These are phyloP conservation scores for Poecilia gillii DNA, from an alignment of 2,797 vertebrate species.

Conservation along the genomic window DNA sequence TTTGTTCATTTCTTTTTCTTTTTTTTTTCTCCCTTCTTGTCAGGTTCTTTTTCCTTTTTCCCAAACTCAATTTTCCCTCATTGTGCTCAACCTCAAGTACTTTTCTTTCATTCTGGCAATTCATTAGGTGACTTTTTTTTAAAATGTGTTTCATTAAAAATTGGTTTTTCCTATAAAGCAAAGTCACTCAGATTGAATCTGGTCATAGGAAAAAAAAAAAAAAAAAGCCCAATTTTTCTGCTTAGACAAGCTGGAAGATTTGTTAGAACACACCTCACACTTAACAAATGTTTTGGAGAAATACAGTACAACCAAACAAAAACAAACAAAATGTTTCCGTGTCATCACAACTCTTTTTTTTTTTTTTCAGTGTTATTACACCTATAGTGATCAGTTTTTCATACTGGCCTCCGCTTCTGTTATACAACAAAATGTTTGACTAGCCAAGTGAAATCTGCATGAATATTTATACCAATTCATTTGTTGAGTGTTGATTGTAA, in stretches of 20 bases:
- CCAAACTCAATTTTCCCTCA: constrained; percentile 63
- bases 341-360: constrained; percentile 65
- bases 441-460: constrained; percentile 82
- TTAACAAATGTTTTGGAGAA: constrained; percentile 40
- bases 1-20: constrained; percentile 63
- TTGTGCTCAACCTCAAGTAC: constrained; percentile 32
- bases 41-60: constrained; percentile 42
- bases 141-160: constrained; percentile 73
- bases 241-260: constrained; percentile 54
- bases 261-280: constrained; percentile 58
- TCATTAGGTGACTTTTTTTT: constrained; percentile 63
- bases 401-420: constrained; percentile 77
- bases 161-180: constrained; percentile 51
- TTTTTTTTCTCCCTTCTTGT: constrained; percentile 24
- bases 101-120: constrained; percentile 58
- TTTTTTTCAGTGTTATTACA: constrained; percentile 67
- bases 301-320: constrained; percentile 29
- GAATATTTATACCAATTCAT: constrained; percentile 84
- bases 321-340: constrained; percentile 50
- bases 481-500: constrained; percentile 85
- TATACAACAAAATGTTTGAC: constrained; percentile 84
- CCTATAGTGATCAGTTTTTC: constrained; percentile 57
- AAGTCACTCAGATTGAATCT: constrained; percentile 46
- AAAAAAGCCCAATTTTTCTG: constrained; percentile 22
- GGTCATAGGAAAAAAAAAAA: constrained; percentile 59